Evolutionary conservation across 1,140 invertebrate species (phyloP), one percentile per base, ranked within the genome.

Genomic region (Vanessa atalanta): DNA sequence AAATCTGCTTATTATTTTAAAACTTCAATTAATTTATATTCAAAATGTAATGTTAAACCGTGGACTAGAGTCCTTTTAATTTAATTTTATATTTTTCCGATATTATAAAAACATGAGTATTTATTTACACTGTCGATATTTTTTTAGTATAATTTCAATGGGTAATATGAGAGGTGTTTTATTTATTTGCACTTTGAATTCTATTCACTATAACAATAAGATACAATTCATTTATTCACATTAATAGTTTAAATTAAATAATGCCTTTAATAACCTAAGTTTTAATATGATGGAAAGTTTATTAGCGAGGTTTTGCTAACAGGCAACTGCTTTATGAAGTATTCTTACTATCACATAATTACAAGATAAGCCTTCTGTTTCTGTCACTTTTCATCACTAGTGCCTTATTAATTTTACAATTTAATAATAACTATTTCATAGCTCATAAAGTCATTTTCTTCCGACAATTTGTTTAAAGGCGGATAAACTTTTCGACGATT

Each of bases 161-260:
- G 26, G 26, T 31, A 31, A 31, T 31, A 31, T 31, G 26, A 31
- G 26, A 31, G 48, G 1, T n/a, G 9, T 16, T 6, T 23, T 13
- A 20, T 57, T 23, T 12, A 57, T 31, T 61, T 61, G 31, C 57
- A 61, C 23, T 61, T 61, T 37, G 57, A 31, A 15, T 37, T 37
- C 26, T 37, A 61, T 20, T 1, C 31, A 37, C 26, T 31, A 61
- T 37, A 9, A 37, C 26, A 61, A 31, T 26, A 37, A 31, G 14
- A 61, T 37, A 61, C 23, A 61, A 61, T 61, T 37, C 7, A 61
- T 61, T 61, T 61, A 61, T 26, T 57, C 55, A 57, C 55, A 57
- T 57, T 14, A 60, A 26, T 11, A 6, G 20, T 60, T 60, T 26
- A 60, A 60, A 31, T 26, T 37, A 31, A 61, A 61, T 61, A 64